phyloP scores from a whole-genome alignment of 1,140 invertebrate species.

The Cydia strobilella region DNA sequence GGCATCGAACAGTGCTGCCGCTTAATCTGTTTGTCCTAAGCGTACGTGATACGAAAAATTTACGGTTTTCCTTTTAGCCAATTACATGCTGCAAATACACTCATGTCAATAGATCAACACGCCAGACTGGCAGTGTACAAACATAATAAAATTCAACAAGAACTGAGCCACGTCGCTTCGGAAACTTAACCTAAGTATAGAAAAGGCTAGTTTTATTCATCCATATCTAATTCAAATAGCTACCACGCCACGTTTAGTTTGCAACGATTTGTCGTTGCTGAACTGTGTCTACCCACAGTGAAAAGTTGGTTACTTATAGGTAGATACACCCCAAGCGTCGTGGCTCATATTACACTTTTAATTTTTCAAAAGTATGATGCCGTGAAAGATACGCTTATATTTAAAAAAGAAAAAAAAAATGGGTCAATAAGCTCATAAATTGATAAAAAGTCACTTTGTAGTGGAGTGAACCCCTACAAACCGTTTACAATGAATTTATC shows the following conservation, averaged over 20 bases:
- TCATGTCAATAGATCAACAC: not conserved
- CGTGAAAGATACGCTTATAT: not conserved
- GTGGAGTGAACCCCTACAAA: not conserved
- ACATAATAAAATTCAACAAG: not conserved
- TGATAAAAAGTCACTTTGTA: not conserved
- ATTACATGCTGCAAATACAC: not conserved
- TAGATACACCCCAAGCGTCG: too few species aligned
- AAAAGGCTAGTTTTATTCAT: too few species aligned
- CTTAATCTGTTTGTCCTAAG: not conserved
- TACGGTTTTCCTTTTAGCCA: not conserved
- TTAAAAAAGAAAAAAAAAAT: too few species aligned
- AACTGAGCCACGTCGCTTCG: not conserved
- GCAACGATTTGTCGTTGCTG: not conserved
- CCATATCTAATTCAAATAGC: not conserved
- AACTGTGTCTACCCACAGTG: too few species aligned
- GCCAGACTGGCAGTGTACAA: conserved; percentile 53
- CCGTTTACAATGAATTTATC: not conserved
- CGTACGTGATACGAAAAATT: too few species aligned
- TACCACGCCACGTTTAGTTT: not conserved
- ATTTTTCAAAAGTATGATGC: not conserved
- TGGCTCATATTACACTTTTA: not conserved
- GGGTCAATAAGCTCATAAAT: not conserved
- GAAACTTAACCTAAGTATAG: too few species aligned
- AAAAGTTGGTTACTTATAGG: too few species aligned
- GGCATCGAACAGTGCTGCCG: conserved; percentile 39